Evolutionary conservation across 1,140 invertebrate species (phyloP), one percentile per base, ranked within the genome.

Genomic region (Drosophila burlai): DNA sequence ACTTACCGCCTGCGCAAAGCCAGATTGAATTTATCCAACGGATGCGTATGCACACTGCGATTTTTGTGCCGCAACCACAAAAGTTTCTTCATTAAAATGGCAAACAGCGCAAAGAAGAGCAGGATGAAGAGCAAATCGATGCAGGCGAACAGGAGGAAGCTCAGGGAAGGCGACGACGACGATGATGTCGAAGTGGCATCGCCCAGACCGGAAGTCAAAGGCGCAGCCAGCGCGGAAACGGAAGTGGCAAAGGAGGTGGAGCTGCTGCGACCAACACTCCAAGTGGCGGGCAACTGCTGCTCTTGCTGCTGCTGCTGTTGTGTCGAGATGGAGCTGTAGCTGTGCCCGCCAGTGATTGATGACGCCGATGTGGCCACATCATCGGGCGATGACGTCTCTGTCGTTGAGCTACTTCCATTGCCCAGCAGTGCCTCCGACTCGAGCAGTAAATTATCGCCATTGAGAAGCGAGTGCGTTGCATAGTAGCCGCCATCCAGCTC

Each of bases 41-140:
- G 91, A 84, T 91, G 91, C 65, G 83, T 77, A 64, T 92, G 91
- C 67, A 91, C 76, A 72, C 87, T 91, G 67, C 91, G 91, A 92
- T 92, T 92, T 80, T 92, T 92, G 76, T 91, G 91, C 83, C 81
- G 91, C 58, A 92, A 52, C 91, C 91, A 92, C 87, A 92, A 92
- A 91, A 92, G 91, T 81, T 92, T 93, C 73, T 93, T 91, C 66
- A 93, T 93, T 74, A 95, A 93, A 90, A 94, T 93, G 65, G 92
- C 87, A 69, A 94, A 83, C 55, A 93, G 81, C 31, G 86, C 87
- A 65, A 67, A 72, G 78, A 93, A 93, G 42, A 93, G 92, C 46
- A 93, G 72, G 75, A 93, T 80, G 75, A 93, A 92, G 43, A 93
- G 82, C 73, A 91, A 75, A 90, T 93, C 91, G 64, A 93, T 83